Percentiles rank a stretch among this genome's conserved stretches.
phyloP scores from a whole-genome alignment of 64 coral and sea anemone genomes.

The Porites australiensis region DNA sequence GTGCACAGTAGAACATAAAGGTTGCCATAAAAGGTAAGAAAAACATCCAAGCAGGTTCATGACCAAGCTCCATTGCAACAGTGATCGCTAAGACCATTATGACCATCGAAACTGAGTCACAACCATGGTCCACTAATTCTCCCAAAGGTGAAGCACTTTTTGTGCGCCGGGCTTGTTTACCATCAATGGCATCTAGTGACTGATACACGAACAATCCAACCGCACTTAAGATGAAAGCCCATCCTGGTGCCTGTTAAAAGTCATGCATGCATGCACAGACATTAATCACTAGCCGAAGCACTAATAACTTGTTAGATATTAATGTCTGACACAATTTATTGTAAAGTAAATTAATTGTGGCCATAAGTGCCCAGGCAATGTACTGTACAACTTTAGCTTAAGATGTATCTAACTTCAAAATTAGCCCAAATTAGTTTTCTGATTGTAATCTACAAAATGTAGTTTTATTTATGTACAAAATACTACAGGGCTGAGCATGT shows the following conservation, averaged over 20 bases:
- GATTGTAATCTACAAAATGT: too few species aligned
- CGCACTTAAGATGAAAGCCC: conserved; percentile 55
- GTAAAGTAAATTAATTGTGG: too few species aligned
- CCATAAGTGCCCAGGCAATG: too few species aligned
- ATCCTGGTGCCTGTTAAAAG: conserved; percentile 71
- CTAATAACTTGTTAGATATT: too few species aligned
- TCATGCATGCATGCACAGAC: not conserved
- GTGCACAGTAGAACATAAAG: conserved; percentile 88
- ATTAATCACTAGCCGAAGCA: too few species aligned
- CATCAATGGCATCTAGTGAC: conserved; percentile 89
- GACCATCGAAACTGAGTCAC: conserved; percentile 92
- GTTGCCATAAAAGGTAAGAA: conserved; percentile 64
- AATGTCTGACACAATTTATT: too few species aligned
- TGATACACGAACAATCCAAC: conserved; percentile 82
- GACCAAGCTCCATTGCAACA: conserved; percentile 81
- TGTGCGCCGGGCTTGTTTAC: conserved; percentile 93
- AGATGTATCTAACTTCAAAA: too few species aligned
- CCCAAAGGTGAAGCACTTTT: conserved; percentile 81
- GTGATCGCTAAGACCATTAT: conserved; percentile 53
- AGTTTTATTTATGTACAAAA: too few species aligned
- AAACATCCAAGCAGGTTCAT: conserved; percentile 90
- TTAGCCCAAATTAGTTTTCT: too few species aligned
- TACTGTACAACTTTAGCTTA: too few species aligned
- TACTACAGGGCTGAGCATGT: too few species aligned
- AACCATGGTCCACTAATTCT: conserved; percentile 92